Evolutionary conservation across 2,888 invertebrate genomes (phyloP).

Genomic region (Nemotelus pantherinus): DNA sequence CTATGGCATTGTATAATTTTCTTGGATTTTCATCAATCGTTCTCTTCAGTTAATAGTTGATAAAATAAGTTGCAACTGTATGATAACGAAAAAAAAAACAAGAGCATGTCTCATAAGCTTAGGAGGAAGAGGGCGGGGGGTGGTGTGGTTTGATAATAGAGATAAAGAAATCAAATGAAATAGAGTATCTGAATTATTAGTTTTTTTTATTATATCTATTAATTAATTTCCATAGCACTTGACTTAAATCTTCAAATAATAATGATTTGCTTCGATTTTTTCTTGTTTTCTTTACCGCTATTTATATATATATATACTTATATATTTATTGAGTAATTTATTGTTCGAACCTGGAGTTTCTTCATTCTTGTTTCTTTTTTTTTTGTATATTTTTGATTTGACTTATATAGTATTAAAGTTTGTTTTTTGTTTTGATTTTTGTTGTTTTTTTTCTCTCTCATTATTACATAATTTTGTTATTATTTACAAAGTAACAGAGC

Average conservation of each 20-base stretch:
- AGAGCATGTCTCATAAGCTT: too few relatives aligned
- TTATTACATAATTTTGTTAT: constrained; percentile 12
- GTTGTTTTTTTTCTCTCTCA: constrained; percentile 20
- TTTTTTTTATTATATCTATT: neutral
- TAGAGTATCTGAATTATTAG: neutral
- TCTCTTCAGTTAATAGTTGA: too few relatives aligned
- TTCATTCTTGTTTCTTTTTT: neutral
- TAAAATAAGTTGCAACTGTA: too few relatives aligned
- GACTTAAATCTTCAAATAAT: neutral
- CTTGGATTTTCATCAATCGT: too few relatives aligned
- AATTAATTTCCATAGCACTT: neutral
- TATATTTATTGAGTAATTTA: neutral
- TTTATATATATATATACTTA: neutral
- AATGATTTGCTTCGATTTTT: neutral
- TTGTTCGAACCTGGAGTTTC: constrained; percentile 6
- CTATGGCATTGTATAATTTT: too few relatives aligned
- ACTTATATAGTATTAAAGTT: neutral
- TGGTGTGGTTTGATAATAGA: too few relatives aligned
- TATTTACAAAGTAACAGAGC: constrained; percentile 45
- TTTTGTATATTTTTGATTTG: constrained; percentile 13
- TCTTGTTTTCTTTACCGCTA: neutral
- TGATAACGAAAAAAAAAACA: too few relatives aligned
- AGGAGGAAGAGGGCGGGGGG: too few relatives aligned
- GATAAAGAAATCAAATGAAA: neutral
- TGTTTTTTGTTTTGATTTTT: constrained; percentile 6